Base-by-base conservation (phyloP, 2,797 vertebrate species). In the Hylomyscus alleni region DNA sequence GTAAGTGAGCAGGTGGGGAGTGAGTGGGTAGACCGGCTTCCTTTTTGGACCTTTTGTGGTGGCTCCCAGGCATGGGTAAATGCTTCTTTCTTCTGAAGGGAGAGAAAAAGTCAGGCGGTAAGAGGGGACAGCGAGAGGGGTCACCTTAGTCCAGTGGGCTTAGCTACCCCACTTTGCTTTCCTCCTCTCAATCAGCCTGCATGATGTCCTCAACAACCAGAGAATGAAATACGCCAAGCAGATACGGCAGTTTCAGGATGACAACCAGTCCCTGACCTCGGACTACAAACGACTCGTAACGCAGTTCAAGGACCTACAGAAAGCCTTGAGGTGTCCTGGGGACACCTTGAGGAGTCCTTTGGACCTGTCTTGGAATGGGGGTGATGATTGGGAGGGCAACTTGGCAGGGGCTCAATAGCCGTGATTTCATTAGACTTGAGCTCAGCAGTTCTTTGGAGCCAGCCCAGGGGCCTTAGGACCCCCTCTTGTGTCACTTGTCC, bases 251-350 rank as follows among this genome's bases (percentile, higher is more conserved):
- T 97, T 97, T 15, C 75, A 58, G 1, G 98, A 99, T 93, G 99
- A 98, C 89, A 98, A 97, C 83, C 97, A 96, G 69, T 89, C 93
- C 0, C 96, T 99, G 94, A 98, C 97, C 0, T 97, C 98, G 0
- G 98, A 99, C 89, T 98, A 98, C 62, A 97, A 98, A 73, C 98
- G 97, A 31, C 97, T 98, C 1, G 80, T 97, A n/a, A 93, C 96
- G 50, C 98, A 99, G 65, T 98, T 98, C 95, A 98, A 99, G 97
- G 98, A 98, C 50, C 52, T 99, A 47, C 98, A 99, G 98, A 99
- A 98, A 98, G 99, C 98, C 92, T 98, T 98, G 84, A 99, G 98
- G 99, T 99, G 93, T 96, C 97, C 6, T 2, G 8, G 75, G 76
- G 73, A n/a, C 5, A 44, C 44, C 44, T 44, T 44, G 44, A 44